These are phyloP conservation scores for Orbicella faveolata DNA, from an alignment of 64 coral and sea anemone genomes.

Conservation along the genomic window DNA sequence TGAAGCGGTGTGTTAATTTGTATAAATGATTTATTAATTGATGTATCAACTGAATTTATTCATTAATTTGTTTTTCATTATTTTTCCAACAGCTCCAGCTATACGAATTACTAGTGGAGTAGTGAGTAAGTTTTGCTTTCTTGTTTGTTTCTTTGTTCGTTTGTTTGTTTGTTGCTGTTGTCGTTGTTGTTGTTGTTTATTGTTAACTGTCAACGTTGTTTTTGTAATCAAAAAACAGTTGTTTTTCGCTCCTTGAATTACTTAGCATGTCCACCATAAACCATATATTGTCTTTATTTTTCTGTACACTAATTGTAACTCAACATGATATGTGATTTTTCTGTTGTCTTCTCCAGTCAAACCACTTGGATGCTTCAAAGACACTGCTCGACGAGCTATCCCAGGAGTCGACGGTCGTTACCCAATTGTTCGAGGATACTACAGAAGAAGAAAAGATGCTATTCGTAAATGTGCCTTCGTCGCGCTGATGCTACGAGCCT, in stretches of 20 bases:
- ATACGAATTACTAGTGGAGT: conserved; percentile 21
- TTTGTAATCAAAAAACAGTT: no score
- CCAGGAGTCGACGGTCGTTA: conserved; percentile 22
- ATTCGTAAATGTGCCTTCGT: conserved; percentile 48
- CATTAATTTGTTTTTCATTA: not conserved
- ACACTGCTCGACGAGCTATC: conserved; percentile 23
- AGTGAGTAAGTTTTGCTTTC: not conserved
- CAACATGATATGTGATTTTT: no score
- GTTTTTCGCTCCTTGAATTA: no score
- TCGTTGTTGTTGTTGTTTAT: not conserved
- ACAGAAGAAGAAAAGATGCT: conserved; percentile 1
- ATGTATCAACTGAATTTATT: no score
- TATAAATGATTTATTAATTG: no score
- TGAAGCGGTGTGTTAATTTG: no score
- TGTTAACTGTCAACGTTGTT: no score
- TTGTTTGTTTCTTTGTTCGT: not conserved
- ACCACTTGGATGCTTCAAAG: conserved; percentile 35
- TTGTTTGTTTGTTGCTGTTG: not conserved
- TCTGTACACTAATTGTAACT: no score
- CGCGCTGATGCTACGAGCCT: not conserved
- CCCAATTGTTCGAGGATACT: conserved; percentile 11
- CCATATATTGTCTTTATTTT: not conserved
- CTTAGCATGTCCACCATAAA: no score
- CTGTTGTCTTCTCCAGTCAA: not conserved
- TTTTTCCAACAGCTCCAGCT: conserved; percentile 3